Evolutionary conservation across 2,888 invertebrate species (phyloP).

Genomic region (Tenodera sinensis): DNA sequence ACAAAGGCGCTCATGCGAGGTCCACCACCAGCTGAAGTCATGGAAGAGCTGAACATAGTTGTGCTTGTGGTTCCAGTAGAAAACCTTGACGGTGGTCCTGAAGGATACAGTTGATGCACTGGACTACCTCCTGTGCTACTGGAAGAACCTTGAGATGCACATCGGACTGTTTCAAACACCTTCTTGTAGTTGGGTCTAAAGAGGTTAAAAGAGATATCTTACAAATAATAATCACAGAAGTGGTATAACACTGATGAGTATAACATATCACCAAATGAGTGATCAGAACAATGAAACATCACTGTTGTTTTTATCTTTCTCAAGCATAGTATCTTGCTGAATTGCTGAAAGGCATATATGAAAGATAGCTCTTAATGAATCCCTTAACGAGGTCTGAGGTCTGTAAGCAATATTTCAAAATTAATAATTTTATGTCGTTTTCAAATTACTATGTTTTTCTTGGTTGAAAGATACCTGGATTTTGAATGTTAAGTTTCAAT

Average conservation of each 20-base stretch:
- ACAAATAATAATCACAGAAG: not conserved
- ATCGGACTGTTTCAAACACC: slow-evolving; percentile 87
- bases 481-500: no score
- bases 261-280: not conserved
- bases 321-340: no score
- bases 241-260: not conserved
- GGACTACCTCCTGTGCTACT: slow-evolving; percentile 46
- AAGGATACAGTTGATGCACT: slow-evolving; percentile 44
- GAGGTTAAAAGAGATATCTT: not conserved
- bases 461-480: no score
- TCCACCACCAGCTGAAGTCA: not conserved
- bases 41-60: slow-evolving; percentile 14
- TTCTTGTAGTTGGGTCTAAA: slow-evolving; percentile 75
- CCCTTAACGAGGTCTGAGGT: no score
- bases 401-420: no score
- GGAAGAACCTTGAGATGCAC: slow-evolving; percentile 61
- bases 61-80: slow-evolving; percentile 13
- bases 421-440: no score
- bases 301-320: no score
- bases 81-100: slow-evolving; percentile 16
- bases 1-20: slow-evolving; percentile 27
- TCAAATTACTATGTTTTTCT: no score
- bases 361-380: no score
- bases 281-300: not conserved
- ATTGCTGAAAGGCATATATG: no score